These are phyloP conservation scores for Porites lobata DNA, from an alignment of 92 coral and sea anemone genomes.

Conservation along the genomic window DNA sequence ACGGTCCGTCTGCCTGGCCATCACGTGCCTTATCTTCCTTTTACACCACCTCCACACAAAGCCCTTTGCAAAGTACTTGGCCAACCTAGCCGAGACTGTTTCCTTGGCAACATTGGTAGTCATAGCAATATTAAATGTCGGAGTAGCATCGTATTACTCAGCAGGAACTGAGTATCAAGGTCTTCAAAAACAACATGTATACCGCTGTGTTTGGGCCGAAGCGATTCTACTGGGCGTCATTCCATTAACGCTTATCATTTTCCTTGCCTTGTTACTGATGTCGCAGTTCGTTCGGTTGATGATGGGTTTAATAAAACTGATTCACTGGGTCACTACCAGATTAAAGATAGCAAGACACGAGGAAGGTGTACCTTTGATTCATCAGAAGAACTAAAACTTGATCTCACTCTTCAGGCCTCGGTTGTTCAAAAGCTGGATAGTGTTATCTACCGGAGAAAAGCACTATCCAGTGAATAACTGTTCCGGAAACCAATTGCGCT, in stretches of 20 bases:
- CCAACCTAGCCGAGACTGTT: conserved; percentile 50
- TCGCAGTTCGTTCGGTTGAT: conserved; percentile 29
- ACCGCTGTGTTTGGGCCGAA: conserved; percentile 24
- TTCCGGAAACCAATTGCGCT: too few relatives aligned
- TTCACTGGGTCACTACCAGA: not conserved
- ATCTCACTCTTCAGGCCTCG: too few relatives aligned
- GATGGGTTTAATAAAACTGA: not conserved
- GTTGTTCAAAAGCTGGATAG: too few relatives aligned
- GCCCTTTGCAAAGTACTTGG: conserved; percentile 43
- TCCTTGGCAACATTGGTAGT: conserved; percentile 68
- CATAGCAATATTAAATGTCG: conserved; percentile 64
- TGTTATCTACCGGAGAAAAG: too few relatives aligned
- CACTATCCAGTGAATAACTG: too few relatives aligned
- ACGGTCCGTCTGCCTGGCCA: conserved; percentile 40
- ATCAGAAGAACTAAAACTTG: not conserved
- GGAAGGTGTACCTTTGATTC: not conserved
- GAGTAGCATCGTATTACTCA: conserved; percentile 41
- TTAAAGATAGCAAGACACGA: not conserved
- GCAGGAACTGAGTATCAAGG: conserved; percentile 31
- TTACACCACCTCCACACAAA: conserved; percentile 32
- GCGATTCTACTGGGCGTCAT: conserved; percentile 38
- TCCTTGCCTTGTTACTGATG: conserved; percentile 18
- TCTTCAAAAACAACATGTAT: not conserved
- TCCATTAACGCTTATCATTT: conserved; percentile 31
- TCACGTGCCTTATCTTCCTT: conserved; percentile 48